These are phyloP conservation scores for Maniola hyperantus DNA, from an alignment of 2,888 invertebrate genomes.

Conservation along the genomic window DNA sequence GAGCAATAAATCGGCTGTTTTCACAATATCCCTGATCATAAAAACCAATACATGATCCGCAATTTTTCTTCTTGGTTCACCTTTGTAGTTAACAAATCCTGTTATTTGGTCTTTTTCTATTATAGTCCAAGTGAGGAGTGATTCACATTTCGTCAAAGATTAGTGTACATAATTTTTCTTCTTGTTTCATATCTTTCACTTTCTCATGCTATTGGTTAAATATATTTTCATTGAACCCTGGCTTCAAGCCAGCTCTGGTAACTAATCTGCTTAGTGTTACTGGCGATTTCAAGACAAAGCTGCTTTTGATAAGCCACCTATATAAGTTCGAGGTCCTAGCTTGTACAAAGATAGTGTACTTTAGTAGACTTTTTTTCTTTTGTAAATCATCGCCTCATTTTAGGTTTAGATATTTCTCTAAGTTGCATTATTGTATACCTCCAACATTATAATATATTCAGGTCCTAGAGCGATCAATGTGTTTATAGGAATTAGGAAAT, in stretches of 20 bases:
- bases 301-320: background rate
- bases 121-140: background rate
- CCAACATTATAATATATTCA: slow-evolving; percentile 32
- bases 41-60: background rate
- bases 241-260: background rate
- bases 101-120: slow-evolving; percentile 2
- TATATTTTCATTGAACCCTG: background rate
- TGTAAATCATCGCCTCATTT: background rate
- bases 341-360: background rate
- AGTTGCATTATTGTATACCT: slow-evolving; percentile 12
- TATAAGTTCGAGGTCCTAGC: background rate
- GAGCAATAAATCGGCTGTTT: slow-evolving; percentile 2
- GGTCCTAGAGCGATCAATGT: slow-evolving; percentile 26
- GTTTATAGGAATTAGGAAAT: slow-evolving; percentile 31
- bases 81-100: background rate
- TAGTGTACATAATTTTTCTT: background rate
- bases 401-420: background rate
- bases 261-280: background rate
- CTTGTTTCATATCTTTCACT: background rate
- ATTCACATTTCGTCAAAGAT: background rate
- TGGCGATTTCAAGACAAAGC: slow-evolving; percentile 1
- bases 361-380: background rate
- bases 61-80: background rate
- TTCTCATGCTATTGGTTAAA: background rate
- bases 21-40: background rate